phyloP scores from a whole-genome alignment of 1,140 invertebrate species.

The Hypsibius dujardini region DNA sequence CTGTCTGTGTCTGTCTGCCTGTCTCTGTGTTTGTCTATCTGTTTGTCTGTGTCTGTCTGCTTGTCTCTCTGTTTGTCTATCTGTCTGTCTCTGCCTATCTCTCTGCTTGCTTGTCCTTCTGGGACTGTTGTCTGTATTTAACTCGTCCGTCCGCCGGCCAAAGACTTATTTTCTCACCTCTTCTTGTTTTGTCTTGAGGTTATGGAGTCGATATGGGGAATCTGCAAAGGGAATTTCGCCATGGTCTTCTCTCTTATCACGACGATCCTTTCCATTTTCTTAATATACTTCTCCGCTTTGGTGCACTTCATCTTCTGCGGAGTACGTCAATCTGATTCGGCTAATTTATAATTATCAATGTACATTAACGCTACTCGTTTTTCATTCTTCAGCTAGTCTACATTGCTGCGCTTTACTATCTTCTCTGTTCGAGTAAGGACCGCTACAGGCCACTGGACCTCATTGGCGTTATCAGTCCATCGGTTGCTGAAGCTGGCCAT shows the following conservation, averaged over 20 bases:
- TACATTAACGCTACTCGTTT: no score
- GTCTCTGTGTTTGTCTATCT: no score
- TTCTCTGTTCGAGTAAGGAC: slow-evolving; percentile 66
- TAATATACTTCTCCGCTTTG: slow-evolving; percentile 78
- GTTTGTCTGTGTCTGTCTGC: no score
- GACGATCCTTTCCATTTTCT: slow-evolving; percentile 62
- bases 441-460: slow-evolving; percentile 78
- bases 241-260: slow-evolving; percentile 69
- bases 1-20: no score
- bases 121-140: no score
- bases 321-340: slow-evolving; percentile 39
- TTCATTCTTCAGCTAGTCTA: slow-evolving; percentile 60
- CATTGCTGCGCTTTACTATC: slow-evolving; percentile 83
- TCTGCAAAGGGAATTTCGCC: slow-evolving; percentile 75
- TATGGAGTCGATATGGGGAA: slow-evolving; percentile 73
- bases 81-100: no score
- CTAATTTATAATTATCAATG: no score
- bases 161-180: no score
- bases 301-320: slow-evolving; percentile 78
- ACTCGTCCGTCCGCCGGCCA: no score
- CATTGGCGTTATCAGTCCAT: slow-evolving; percentile 38
- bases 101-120: no score
- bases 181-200: slow-evolving; percentile 29
- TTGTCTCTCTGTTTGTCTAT: no score
- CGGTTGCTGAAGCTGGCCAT: neutral